Conservation (phyloP, 2,113 vertebrate genomes). For the Myrmecobius fasciatus region DNA sequence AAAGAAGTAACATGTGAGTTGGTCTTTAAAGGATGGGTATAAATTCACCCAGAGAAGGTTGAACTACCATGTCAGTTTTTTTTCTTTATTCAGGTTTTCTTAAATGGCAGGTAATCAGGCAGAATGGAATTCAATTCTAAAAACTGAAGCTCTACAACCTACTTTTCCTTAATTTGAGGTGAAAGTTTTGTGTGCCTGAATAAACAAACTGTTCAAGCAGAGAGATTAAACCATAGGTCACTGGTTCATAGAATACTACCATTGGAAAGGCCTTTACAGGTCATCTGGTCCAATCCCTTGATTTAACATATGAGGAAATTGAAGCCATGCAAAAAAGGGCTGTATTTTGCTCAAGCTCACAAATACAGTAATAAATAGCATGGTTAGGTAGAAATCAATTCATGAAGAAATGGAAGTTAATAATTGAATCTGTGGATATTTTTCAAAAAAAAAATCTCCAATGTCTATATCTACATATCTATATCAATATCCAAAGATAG, state of each 20-base stretch:
- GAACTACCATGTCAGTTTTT: background rate
- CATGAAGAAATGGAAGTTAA: background rate
- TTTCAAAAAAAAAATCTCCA: background rate
- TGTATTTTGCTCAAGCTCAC: background rate
- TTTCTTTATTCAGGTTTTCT: background rate
- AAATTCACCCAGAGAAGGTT: background rate
- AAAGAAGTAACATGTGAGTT: background rate
- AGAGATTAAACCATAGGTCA: background rate
- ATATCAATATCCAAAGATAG: too few species aligned
- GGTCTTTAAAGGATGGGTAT: background rate
- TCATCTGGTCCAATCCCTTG: background rate
- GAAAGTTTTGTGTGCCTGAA: background rate
- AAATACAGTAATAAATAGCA: background rate
- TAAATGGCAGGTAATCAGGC: background rate
- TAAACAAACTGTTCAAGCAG: background rate
- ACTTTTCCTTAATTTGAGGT: background rate
- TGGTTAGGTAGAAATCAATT: background rate
- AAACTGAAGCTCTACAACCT: accelerated
- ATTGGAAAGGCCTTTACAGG: background rate
- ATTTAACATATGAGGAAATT: background rate
- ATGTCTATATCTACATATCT: too few species aligned
- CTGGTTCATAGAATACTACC: background rate
- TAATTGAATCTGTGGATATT: accelerated
- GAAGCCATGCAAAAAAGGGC: background rate
- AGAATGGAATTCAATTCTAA: background rate